These are phyloP conservation scores for Phainopepla nitens DNA, from an alignment of 2,113 vertebrate species.

Conservation along the genomic window DNA sequence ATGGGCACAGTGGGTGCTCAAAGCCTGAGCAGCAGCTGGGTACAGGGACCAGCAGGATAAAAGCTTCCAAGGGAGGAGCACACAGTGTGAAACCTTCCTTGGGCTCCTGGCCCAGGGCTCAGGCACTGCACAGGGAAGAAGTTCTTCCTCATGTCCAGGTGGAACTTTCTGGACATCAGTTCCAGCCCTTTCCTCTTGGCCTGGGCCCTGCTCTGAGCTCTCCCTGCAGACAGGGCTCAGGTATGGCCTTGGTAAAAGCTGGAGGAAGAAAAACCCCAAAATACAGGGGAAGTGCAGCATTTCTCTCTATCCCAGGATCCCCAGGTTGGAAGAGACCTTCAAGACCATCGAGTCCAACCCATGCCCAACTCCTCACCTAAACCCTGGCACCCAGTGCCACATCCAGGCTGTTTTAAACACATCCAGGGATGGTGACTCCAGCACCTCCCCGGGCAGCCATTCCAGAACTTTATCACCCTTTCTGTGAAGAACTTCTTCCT, in stretches of 20 bases:
- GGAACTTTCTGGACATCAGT: neutral
- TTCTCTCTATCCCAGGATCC: neutral
- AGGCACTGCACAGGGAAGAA: neutral
- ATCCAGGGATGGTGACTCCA: no score
- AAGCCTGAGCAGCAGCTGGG: neutral
- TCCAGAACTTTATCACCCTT: no score
- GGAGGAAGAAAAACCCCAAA: rapidly evolving
- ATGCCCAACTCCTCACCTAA: no score
- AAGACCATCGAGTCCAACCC: no score
- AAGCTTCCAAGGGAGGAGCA: neutral
- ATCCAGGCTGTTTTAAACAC: no score
- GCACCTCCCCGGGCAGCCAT: no score
- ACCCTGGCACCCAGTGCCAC: no score
- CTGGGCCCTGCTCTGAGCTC: neutral
- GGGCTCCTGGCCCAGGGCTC: neutral
- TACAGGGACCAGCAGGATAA: neutral
- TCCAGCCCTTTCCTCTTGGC: neutral
- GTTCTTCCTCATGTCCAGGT: neutral
- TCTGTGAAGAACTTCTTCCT: no score
- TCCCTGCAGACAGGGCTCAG: neutral
- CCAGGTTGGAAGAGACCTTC: no score
- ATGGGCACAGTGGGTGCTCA: neutral
- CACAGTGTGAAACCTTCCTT: neutral
- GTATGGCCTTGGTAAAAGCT: neutral
- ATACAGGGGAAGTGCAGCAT: neutral